Evolutionary conservation across 2,797 vertebrate genomes (phyloP).

Genomic region (Hyperoplus lanceolatus): DNA sequence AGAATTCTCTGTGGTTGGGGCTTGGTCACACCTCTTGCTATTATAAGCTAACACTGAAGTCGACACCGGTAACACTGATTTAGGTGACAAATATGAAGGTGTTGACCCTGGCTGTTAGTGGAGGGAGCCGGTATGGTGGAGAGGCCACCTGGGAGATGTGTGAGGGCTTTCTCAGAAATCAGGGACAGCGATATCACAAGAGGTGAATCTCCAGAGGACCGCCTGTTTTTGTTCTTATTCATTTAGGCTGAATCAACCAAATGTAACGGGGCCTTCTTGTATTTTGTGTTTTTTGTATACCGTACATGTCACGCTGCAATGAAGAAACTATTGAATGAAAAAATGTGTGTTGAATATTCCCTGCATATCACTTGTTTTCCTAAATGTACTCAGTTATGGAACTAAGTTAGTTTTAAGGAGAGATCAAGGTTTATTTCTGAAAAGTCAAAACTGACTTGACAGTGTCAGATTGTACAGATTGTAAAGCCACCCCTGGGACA

Average conservation of each 20-base stretch:
- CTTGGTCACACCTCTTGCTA: background rate
- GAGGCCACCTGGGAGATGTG: background rate
- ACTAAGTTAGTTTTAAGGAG: background rate
- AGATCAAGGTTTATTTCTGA: too few species aligned
- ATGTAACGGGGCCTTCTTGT: background rate
- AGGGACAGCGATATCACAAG: background rate
- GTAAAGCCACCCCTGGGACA: too few species aligned
- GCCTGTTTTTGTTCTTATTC: background rate
- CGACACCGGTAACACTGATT: slow-evolving; percentile 9
- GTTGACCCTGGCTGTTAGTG: background rate
- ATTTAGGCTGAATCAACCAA: background rate
- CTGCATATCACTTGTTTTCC: background rate
- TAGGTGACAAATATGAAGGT: slow-evolving; percentile 5
- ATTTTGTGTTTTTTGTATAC: background rate
- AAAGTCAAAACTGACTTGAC: too few species aligned
- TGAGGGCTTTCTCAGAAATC: background rate
- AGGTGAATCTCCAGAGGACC: background rate
- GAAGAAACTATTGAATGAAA: background rate
- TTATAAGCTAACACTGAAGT: slow-evolving; percentile 2
- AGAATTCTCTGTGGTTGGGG: too few species aligned
- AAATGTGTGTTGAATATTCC: background rate
- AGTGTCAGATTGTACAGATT: too few species aligned
- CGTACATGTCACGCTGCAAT: background rate
- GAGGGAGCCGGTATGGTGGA: background rate
- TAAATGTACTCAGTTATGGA: background rate